Base-by-base conservation (phyloP, 2,797 vertebrate genomes). In the Molossus alvarezi region DNA sequence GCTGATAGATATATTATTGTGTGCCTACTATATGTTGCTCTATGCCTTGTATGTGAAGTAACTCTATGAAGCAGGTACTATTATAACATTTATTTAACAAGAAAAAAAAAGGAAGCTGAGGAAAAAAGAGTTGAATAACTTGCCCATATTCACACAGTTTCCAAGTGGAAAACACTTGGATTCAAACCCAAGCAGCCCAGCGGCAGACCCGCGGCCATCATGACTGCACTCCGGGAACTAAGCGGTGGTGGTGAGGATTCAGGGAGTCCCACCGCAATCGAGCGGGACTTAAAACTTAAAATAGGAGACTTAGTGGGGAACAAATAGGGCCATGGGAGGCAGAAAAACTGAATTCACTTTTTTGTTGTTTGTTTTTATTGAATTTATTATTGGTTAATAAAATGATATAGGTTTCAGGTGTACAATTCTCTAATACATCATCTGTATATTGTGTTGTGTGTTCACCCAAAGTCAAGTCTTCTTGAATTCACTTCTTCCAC, bases 401-500 rank as follows among this genome's bases (percentile, higher is more conserved):
- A 69, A 37, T 33, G 1, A 69, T 69, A 9, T 33, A 69, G n/a
- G 18, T 20, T 69, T 37, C 65, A 69, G 65, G n/a, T 69, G 65
- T 37, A 69, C 17, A 37, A 2, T 69, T 33, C 65, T 69, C 18
- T 33, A 69, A 69, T 8, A 37, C 17, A 10, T 69, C 33, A 69
- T 33, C 14, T 4, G 9, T 37, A 37, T 37, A 37, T 4, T 20
- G n/a, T 67, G 65, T 67, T 67, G 17, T 37, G 4, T n/a, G n/a
- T 33, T 69, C 65, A 69, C 65, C n/a, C 65, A n/a, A 69, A 37
- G n/a, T 33, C 65, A 33, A 67, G n/a, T 69, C 17, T 33, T 69
- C 33, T 69, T 85, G 60, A 88, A 94, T 51, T 64, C 64, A 92
- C 9, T 58, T 72, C 48, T 81, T 82, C 64, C 10, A 79, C 25